Evolutionary conservation across 1,140 invertebrate species (phyloP).

Genomic region (Ylistrum balloti): DNA sequence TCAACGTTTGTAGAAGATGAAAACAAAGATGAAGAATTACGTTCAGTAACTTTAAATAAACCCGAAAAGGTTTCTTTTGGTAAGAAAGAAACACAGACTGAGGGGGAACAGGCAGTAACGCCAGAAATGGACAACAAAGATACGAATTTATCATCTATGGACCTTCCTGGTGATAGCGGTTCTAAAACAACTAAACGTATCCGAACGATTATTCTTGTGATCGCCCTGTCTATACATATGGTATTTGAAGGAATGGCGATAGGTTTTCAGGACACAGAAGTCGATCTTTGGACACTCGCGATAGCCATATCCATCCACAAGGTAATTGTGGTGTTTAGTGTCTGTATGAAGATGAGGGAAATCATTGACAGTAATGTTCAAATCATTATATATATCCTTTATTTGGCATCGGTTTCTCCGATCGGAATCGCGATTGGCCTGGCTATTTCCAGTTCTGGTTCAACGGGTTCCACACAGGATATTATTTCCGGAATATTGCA

Average conservation of each 20-base stretch:
- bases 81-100: not conserved
- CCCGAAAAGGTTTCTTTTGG: not conserved
- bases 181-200: conserved; percentile 4
- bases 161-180: not conserved
- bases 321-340: not conserved
- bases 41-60: not conserved
- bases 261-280: not conserved
- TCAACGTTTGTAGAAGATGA: not conserved
- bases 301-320: not conserved
- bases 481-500: conserved; percentile 83
- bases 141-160: not conserved
- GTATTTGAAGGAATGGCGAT: not conserved
- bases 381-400: not conserved
- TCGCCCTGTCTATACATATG: conserved; percentile 1
- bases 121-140: not conserved
- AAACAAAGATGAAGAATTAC: not conserved
- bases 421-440: conserved; percentile 84
- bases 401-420: conserved; percentile 68
- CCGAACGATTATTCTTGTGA: not conserved
- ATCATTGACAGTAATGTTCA: not conserved
- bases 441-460: conserved; percentile 41
- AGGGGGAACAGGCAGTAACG: not conserved
- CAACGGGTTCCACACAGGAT: conserved; percentile 56
- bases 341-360: not conserved
- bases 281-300: not conserved